A percentile compares a stretch with the other conserved stretches of the same genome.
Evolutionary conservation across 2,888 invertebrate genomes (phyloP).

Genomic region (Meloe dianella): DNA sequence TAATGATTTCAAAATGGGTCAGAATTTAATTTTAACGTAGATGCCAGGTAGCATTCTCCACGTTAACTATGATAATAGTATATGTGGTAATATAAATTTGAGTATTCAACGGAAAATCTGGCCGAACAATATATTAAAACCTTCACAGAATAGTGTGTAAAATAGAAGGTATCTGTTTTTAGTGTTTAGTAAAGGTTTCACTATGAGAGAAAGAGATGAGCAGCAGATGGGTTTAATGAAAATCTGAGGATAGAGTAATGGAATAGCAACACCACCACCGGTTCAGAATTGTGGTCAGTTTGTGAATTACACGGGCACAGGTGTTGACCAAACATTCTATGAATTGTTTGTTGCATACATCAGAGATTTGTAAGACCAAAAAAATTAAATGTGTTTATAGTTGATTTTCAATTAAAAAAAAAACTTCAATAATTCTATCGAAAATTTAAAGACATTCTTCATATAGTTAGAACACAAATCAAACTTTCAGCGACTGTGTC

Average conservation of each 20-base stretch:
- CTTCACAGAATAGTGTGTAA: not conserved
- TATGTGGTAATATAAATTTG: constrained; percentile 6
- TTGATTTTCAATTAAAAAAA: not conserved
- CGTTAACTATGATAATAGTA: not conserved
- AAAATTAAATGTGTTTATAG: not conserved
- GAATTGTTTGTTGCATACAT: constrained; percentile 14
- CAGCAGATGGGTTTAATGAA: constrained; percentile 47
- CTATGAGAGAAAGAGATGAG: constrained; percentile 3
- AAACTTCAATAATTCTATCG: not conserved
- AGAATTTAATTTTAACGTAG: constrained; percentile 34
- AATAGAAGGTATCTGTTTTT: constrained; percentile 3
- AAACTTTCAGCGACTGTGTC: constrained; percentile 23
- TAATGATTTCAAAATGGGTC: constrained; percentile 29
- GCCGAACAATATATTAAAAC: constrained; percentile 5
- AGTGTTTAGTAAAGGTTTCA: not conserved
- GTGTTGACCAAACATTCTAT: constrained; percentile 24
- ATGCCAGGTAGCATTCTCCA: constrained; percentile 24
- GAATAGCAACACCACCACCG: constrained; percentile 30
- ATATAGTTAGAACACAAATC: constrained; percentile 13
- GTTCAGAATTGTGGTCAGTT: constrained; percentile 38
- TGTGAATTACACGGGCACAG: constrained; percentile 29
- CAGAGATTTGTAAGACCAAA: too few species aligned
- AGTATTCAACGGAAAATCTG: constrained; percentile 7
- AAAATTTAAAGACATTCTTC: too few species aligned
- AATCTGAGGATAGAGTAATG: constrained; percentile 46